phyloP scores from a whole-genome alignment of 2,113 vertebrate species.

The Synodontis membranacea region DNA sequence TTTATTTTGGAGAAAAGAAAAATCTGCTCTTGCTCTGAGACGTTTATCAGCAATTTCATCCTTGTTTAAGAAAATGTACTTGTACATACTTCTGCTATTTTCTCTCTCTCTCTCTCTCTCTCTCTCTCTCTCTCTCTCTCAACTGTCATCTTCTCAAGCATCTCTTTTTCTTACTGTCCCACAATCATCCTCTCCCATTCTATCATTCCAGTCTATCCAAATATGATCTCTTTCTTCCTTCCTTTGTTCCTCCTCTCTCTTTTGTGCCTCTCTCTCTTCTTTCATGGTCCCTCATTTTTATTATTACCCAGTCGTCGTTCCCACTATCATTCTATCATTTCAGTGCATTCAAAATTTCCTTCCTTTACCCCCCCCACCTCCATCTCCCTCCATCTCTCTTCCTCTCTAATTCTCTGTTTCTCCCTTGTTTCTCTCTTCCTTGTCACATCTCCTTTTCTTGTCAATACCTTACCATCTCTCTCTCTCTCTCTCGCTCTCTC shows the following conservation, averaged over 20 bases:
- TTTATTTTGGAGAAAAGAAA: neutral
- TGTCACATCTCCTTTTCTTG: neutral
- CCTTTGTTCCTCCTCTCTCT: neutral
- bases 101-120: neutral
- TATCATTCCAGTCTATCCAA: neutral
- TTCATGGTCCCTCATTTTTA: no score
- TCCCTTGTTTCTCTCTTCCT: neutral
- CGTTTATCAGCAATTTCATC: neutral
- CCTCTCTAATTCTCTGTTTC: neutral
- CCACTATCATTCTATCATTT: no score
- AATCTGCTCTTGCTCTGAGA: neutral
- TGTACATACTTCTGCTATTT: neutral
- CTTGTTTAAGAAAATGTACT: neutral
- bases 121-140: neutral
- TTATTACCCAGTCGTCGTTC: no score
- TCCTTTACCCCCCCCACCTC: no score
- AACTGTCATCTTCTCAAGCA: neutral
- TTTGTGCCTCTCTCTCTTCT: no score
- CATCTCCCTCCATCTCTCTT: neutral
- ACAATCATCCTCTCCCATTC: neutral
- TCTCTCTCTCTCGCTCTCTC: neutral
- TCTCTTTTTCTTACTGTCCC: neutral
- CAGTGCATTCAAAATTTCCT: no score
- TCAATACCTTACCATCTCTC: neutral
- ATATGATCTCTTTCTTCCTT: neutral